Conservation (phyloP, 2,888 invertebrate species). For the Volucella inanis region DNA sequence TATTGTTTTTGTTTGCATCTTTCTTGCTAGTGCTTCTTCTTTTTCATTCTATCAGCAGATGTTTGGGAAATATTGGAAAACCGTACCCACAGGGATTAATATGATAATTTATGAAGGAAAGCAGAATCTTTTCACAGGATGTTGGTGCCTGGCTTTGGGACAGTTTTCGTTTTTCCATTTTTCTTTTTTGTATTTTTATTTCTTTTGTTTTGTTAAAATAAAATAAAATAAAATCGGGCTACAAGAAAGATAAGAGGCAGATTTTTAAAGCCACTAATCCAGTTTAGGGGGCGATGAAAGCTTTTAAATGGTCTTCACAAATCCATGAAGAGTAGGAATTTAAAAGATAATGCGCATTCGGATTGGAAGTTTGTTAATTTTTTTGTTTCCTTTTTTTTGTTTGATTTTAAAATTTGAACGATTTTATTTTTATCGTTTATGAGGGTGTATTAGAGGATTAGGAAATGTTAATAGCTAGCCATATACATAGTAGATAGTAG, state of each 20-base stretch:
- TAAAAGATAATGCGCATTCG: constrained; percentile 59
- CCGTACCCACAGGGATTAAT: constrained; percentile 66
- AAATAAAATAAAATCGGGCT: neutral
- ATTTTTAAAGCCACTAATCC: constrained; percentile 59
- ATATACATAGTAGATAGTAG: too few species aligned
- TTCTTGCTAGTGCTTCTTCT: neutral
- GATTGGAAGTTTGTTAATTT: constrained; percentile 55
- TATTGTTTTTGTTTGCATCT: neutral
- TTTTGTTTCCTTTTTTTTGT: neutral
- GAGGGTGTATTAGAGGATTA: constrained; percentile 26
- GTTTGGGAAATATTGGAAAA: constrained; percentile 69
- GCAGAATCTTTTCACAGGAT: constrained; percentile 67
- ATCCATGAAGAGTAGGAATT: constrained; percentile 64
- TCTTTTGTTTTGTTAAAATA: constrained; percentile 44
- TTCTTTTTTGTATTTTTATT: neutral
- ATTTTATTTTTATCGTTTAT: constrained; percentile 18
- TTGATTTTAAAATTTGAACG: neutral
- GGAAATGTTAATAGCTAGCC: constrained; percentile 14
- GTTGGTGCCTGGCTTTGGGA: constrained; percentile 56
- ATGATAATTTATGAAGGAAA: constrained; percentile 72
- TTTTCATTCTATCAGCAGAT: constrained; percentile 57
- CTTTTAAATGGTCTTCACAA: constrained; percentile 51
- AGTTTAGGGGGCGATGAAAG: constrained; percentile 48
- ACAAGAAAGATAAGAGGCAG: neutral
- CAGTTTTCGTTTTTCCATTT: constrained; percentile 32